phyloP scores from a whole-genome alignment of 2,888 invertebrate genomes.

The Xiphydria camelus region DNA sequence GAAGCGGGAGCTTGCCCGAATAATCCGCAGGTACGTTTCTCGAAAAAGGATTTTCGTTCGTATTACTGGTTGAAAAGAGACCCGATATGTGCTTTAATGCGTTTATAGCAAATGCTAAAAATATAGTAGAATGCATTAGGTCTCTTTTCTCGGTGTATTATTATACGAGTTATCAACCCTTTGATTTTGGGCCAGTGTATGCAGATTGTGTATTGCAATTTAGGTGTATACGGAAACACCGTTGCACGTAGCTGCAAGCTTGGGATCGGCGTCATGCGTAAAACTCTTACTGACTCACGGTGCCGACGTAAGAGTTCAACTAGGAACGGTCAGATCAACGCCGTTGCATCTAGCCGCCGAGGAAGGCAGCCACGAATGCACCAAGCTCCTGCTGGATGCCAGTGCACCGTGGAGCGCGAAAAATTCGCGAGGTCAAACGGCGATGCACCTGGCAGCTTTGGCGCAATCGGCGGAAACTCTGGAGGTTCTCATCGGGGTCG shows the following conservation, averaged over 20 bases:
- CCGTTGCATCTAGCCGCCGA: slow-evolving; percentile 87
- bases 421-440: slow-evolving; percentile 78
- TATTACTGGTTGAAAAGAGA: too few relatives aligned
- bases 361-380: slow-evolving; percentile 81
- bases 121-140: background rate
- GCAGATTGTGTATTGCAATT: too few relatives aligned
- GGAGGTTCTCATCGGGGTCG: slow-evolving; percentile 69
- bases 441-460: slow-evolving; percentile 81
- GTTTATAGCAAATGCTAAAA: too few relatives aligned
- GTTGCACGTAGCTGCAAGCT: slow-evolving; percentile 77
- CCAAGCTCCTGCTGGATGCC: slow-evolving; percentile 70
- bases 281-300: slow-evolving; percentile 76
- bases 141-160: slow-evolving; percentile 4
- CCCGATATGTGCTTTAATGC: too few relatives aligned
- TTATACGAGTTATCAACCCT: background rate
- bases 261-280: slow-evolving; percentile 72
- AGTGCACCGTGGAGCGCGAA: slow-evolving; percentile 77
- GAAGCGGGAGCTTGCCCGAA: slow-evolving; percentile 81
- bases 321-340: slow-evolving; percentile 73
- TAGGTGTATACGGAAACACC: slow-evolving; percentile 84
- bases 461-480: slow-evolving; percentile 80
- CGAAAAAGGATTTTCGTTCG: too few relatives aligned
- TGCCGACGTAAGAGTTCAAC: slow-evolving; percentile 77
- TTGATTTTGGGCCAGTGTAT: too few relatives aligned
- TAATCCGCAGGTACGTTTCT: slow-evolving; percentile 75